A percentile compares a stretch with the other conserved stretches of the same genome.
These are phyloP conservation scores for Trichosurus vulpecula DNA, from an alignment of 2,797 vertebrate species.

Conservation along the genomic window DNA sequence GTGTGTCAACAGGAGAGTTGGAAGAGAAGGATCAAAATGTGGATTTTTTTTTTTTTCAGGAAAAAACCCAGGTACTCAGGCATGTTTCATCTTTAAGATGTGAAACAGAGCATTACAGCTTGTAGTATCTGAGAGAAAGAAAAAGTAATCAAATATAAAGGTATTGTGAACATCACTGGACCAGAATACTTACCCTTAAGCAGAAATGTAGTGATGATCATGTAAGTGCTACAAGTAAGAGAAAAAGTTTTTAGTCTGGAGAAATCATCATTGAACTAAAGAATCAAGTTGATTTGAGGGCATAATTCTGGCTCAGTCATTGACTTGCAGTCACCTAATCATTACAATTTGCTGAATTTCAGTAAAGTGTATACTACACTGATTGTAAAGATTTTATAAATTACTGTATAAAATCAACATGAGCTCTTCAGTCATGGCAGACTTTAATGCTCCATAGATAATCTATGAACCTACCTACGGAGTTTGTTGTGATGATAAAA, in stretches of 20 bases:
- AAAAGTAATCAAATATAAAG: neutral
- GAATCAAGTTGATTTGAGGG: constrained; percentile 4
- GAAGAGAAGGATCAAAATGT: constrained; percentile 47
- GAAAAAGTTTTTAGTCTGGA: constrained; percentile 16
- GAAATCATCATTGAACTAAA: constrained; percentile 14
- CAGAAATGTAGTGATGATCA: neutral
- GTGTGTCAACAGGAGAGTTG: constrained; percentile 44
- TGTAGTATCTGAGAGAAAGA: constrained; percentile 24
- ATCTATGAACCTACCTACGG: neutral
- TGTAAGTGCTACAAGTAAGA: neutral
- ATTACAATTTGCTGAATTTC: neutral
- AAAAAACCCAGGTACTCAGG: constrained; percentile 17
- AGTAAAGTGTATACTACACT: neutral
- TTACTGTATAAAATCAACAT: neutral
- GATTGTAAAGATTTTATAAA: constrained; percentile 7
- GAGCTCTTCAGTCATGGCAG: neutral
- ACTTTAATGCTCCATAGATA: neutral
- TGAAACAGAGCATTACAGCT: constrained; percentile 13
- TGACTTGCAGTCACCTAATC: neutral
- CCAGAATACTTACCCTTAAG: neutral
- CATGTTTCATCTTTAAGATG: constrained; percentile 28
- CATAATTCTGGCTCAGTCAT: constrained; percentile 15
- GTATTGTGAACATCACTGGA: neutral
- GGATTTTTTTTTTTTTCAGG: constrained; percentile 30
- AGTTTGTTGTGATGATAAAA: neutral